Evolutionary conservation across 92 coral and sea anemone species (phyloP).

Genomic region (Pocillopora grandis): DNA sequence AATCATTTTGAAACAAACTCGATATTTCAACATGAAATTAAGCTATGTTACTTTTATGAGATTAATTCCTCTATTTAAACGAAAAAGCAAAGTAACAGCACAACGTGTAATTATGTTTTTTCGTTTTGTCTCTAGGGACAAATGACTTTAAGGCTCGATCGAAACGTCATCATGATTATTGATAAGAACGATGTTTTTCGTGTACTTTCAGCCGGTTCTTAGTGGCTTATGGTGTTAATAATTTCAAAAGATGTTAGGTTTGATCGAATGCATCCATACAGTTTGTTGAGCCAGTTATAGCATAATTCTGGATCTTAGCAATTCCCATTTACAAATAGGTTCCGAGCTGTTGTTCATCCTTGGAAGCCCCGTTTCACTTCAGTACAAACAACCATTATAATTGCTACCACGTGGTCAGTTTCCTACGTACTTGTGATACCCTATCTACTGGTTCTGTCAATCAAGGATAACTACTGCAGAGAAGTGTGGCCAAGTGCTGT

Average conservation of each 20-base stretch:
- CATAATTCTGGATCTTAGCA: background rate
- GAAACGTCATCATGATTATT: too few species aligned
- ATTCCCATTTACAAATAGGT: conserved; percentile 25
- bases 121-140: too few species aligned
- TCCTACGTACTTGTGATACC: conserved; percentile 77
- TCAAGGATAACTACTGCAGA: conserved; percentile 45
- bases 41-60: too few species aligned
- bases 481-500: conserved; percentile 68
- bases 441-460: conserved; percentile 63
- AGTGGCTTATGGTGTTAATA: too few species aligned
- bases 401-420: conserved; percentile 64
- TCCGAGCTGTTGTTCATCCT: conserved; percentile 85
- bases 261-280: background rate
- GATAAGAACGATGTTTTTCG: too few species aligned
- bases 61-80: too few species aligned
- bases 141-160: too few species aligned
- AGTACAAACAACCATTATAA: conserved; percentile 59
- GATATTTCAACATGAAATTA: background rate
- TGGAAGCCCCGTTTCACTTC: conserved; percentile 67
- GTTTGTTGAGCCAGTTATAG: background rate
- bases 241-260: too few species aligned
- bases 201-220: too few species aligned
- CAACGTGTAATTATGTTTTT: too few species aligned
- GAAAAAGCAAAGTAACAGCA: too few species aligned
- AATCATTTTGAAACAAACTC: too few species aligned